A percentile compares a stretch with the other conserved stretches of the same genome.
These are phyloP conservation scores for Ifrita kowaldi DNA, from an alignment of 2,113 vertebrate genomes.

Conservation along the genomic window DNA sequence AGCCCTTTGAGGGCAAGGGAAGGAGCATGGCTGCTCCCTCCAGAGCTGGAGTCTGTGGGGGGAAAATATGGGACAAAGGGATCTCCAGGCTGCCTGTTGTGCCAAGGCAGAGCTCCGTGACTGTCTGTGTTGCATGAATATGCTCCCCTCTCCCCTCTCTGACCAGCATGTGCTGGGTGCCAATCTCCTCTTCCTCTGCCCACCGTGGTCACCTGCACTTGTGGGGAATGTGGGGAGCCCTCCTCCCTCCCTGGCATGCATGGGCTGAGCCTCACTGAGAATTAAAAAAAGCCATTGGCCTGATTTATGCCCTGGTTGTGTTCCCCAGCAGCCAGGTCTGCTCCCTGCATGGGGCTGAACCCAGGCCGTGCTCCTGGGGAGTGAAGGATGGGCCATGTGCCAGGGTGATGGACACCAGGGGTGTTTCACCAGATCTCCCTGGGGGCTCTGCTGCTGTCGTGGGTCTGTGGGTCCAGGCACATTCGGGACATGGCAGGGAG, in stretches of 20 bases:
- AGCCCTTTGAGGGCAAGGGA: background rate
- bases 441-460: rapidly evolving
- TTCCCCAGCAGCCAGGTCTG: background rate
- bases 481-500: rapidly evolving
- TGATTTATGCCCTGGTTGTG: background rate
- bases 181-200: background rate
- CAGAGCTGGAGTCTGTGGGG: background rate
- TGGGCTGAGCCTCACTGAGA: background rate
- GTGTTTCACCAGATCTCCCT: background rate
- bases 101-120: background rate
- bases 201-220: rapidly evolving
- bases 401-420: background rate
- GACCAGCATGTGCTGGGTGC: background rate
- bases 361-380: background rate
- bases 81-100: background rate
- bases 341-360: background rate
- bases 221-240: background rate
- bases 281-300: background rate
- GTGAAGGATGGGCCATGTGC: rapidly evolving
- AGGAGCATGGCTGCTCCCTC: background rate
- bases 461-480: background rate
- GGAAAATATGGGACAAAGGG: background rate
- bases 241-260: background rate
- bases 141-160: background rate
- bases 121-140: background rate